Conservation (phyloP, 2,888 invertebrate genomes). For the Galerucella pusilla region DNA sequence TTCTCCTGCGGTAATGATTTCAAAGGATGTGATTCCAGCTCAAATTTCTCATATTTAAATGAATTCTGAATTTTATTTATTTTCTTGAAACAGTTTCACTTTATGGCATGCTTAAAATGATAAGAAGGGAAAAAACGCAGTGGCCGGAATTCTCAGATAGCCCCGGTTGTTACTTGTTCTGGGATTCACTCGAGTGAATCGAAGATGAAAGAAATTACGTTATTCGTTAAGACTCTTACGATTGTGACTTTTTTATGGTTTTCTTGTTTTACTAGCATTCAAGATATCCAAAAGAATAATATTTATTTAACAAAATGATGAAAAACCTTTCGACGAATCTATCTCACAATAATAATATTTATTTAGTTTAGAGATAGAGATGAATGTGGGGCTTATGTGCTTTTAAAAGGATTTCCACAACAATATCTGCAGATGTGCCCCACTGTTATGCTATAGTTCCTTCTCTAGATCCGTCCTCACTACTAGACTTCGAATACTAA, state of each 20-base stretch:
- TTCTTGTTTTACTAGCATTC: slow-evolving; percentile 4
- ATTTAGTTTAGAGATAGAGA: no score
- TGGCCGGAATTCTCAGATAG: slow-evolving; percentile 59
- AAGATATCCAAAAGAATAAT: no score
- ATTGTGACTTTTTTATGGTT: slow-evolving; percentile 25
- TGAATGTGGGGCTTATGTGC: no score
- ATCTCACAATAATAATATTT: no score
- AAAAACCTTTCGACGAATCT: no score
- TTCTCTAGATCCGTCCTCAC: no score
- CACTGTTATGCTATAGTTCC: no score
- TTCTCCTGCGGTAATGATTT: background rate
- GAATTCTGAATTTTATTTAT: slow-evolving; percentile 22
- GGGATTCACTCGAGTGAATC: slow-evolving; percentile 11
- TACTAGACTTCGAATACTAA: no score
- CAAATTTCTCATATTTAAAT: slow-evolving; percentile 12
- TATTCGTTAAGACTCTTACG: slow-evolving; percentile 42
- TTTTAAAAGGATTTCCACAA: no score
- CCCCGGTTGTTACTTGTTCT: slow-evolving; percentile 57
- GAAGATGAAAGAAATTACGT: slow-evolving; percentile 11
- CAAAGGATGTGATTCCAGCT: background rate
- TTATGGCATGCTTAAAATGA: slow-evolving; percentile 51
- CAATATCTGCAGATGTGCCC: no score
- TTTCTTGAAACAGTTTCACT: slow-evolving; percentile 51
- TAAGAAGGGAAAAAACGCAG: slow-evolving; percentile 53
- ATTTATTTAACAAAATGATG: no score